phyloP scores from a whole-genome alignment of 2,113 vertebrate species.

The Chloropsis hardwickii region DNA sequence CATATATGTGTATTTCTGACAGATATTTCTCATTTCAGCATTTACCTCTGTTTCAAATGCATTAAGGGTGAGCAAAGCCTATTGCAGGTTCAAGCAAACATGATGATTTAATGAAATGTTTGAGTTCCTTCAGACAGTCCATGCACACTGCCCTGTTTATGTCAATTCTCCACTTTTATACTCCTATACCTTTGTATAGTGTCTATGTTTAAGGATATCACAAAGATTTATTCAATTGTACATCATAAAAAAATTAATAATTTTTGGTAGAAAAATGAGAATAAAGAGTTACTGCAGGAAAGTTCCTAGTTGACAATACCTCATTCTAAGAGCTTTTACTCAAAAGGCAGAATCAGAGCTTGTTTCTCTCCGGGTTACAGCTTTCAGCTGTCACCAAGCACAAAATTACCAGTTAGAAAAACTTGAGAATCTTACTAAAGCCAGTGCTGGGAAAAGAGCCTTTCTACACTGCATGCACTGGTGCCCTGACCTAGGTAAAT shows the following conservation, averaged over 20 bases:
- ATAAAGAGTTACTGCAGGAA: neutral
- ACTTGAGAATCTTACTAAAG: neutral
- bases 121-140: neutral
- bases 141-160: neutral
- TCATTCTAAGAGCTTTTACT: neutral
- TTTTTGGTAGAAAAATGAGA: neutral
- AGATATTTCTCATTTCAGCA: neutral
- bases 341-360: constrained; percentile 12
- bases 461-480: neutral
- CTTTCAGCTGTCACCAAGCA: constrained; percentile 16
- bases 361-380: constrained; percentile 14
- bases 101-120: neutral
- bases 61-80: neutral
- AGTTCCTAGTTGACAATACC: neutral
- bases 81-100: neutral
- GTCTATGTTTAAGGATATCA: neutral
- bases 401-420: neutral
- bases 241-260: neutral
- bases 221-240: neutral
- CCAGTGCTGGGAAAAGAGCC: neutral
- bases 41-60: neutral
- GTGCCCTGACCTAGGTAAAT: neutral
- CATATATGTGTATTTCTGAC: too few relatives aligned
- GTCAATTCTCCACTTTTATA: neutral
- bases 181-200: neutral